Evolutionary conservation across 2,113 vertebrate genomes (phyloP).

Genomic region (Nothobranchius kuhntae): DNA sequence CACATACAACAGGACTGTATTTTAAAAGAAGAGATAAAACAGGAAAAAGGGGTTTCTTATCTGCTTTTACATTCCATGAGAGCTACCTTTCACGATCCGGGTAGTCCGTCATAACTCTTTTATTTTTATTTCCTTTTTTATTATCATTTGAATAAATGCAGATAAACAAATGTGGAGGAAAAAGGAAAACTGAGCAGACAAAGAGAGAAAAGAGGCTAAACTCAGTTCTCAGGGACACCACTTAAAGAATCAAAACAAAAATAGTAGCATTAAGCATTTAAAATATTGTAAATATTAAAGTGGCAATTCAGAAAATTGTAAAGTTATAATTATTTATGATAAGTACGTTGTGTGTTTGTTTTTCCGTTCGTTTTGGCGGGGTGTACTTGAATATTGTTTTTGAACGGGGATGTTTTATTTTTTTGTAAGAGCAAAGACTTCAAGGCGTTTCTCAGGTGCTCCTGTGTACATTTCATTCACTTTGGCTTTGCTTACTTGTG

Average conservation of each 20-base stretch:
- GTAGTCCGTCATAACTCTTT: constrained; percentile 69
- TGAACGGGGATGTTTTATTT: constrained; percentile 78
- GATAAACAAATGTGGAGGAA: constrained; percentile 25
- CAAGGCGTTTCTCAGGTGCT: constrained; percentile 95
- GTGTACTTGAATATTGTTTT: constrained; percentile 88
- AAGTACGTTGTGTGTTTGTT: constrained; percentile 84
- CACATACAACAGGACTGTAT: constrained; percentile 7
- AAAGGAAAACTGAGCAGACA: constrained; percentile 60
- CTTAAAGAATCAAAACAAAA: constrained; percentile 92
- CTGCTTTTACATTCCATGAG: constrained; percentile 73
- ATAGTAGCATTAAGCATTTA: constrained; percentile 93
- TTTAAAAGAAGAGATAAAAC: neutral
- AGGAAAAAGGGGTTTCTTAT: constrained; percentile 36
- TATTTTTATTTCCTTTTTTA: constrained; percentile 43
- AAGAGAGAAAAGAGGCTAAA: constrained; percentile 77
- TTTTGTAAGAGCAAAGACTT: constrained; percentile 78
- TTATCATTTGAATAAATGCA: constrained; percentile 60
- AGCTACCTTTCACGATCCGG: constrained; percentile 54
- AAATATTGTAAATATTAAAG: constrained; percentile 99
- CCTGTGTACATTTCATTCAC: constrained; percentile 79
- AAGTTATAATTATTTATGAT: constrained; percentile 99
- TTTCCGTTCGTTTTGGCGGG: constrained; percentile 69
- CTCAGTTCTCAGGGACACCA: constrained; percentile 97
- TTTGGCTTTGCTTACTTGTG: constrained; percentile 40
- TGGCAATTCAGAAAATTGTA: constrained; percentile 99